Percentiles rank a stretch among this genome's conserved stretches.
Conservation (phyloP, 2,113 vertebrate species). For the Kryptolebias marmoratus region DNA sequence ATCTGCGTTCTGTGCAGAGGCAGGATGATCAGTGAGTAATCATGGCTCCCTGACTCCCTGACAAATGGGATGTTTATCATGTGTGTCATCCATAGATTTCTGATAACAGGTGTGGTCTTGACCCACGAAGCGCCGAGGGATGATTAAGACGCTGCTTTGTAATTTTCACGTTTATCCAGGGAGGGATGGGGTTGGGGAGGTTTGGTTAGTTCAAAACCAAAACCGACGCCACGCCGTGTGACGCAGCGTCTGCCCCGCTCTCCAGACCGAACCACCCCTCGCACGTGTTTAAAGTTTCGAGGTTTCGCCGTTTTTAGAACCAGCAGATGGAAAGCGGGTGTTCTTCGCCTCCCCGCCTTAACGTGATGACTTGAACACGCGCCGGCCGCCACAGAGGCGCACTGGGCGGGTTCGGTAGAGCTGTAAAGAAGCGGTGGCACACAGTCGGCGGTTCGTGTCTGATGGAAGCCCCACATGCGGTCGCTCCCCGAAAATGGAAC, state of each 20-base stretch:
- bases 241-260: constrained; percentile 37
- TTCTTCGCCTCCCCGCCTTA: constrained; percentile 45
- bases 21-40: not conserved
- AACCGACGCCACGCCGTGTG: constrained; percentile 37
- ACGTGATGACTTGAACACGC: constrained; percentile 56
- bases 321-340: constrained; percentile 52
- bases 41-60: not conserved
- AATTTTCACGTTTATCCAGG: not conserved
- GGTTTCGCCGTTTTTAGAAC: constrained; percentile 68
- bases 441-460: constrained; percentile 57
- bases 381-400: constrained; percentile 49
- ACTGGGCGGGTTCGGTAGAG: constrained; percentile 42
- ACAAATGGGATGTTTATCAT: constrained; percentile 4
- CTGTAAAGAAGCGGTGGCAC: constrained; percentile 51
- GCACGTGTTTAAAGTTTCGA: constrained; percentile 54
- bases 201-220: constrained; percentile 20
- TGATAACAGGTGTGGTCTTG: not conserved
- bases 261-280: constrained; percentile 34
- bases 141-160: not conserved
- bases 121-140: not conserved
- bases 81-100: constrained; percentile 28
- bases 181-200: not conserved
- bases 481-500: constrained; percentile 59
- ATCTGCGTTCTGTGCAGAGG: constrained; percentile 17
- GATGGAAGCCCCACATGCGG: constrained; percentile 68